Conservation (phyloP, 2,797 vertebrate species). For the Hippocampus kuda region DNA sequence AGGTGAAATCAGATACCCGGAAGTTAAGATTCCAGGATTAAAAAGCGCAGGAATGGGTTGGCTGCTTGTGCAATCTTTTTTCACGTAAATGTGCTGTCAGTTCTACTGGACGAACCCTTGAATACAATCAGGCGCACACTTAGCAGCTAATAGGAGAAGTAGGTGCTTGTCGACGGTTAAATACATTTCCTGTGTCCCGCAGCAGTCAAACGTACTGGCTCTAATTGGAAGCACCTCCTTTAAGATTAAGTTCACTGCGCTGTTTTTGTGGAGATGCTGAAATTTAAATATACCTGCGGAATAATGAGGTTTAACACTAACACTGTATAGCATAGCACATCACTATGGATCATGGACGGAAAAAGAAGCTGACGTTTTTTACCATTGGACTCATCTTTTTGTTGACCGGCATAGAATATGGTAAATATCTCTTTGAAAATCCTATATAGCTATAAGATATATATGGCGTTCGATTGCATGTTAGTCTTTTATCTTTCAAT, state of each 20-base stretch:
- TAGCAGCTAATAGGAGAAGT: background rate
- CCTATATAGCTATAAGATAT: too few relatives aligned
- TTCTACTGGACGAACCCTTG: background rate
- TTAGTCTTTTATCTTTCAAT: background rate
- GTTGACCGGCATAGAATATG: slow-evolving; percentile 76
- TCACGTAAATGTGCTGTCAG: background rate
- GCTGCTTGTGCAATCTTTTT: background rate
- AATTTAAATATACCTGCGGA: background rate
- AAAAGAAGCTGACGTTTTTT: slow-evolving; percentile 65
- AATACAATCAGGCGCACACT: rapidly evolving
- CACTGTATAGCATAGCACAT: background rate
- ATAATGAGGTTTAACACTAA: background rate
- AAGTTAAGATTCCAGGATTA: slow-evolving; percentile 24
- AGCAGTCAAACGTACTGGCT: background rate
- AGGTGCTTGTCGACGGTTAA: background rate
- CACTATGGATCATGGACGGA: slow-evolving; percentile 61
- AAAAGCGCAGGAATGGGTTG: slow-evolving; percentile 10
- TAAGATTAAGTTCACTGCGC: slow-evolving; percentile 21
- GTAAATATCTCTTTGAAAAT: slow-evolving; percentile 43
- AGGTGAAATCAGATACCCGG: slow-evolving; percentile 22
- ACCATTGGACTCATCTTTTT: slow-evolving; percentile 74
- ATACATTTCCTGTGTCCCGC: too few relatives aligned
- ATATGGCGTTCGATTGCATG: background rate
- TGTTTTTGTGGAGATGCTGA: background rate
- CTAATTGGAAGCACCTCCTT: slow-evolving; percentile 38